Evolutionary conservation across 2,888 invertebrate species (phyloP).

Genomic region (Notocelia uddmanniana): DNA sequence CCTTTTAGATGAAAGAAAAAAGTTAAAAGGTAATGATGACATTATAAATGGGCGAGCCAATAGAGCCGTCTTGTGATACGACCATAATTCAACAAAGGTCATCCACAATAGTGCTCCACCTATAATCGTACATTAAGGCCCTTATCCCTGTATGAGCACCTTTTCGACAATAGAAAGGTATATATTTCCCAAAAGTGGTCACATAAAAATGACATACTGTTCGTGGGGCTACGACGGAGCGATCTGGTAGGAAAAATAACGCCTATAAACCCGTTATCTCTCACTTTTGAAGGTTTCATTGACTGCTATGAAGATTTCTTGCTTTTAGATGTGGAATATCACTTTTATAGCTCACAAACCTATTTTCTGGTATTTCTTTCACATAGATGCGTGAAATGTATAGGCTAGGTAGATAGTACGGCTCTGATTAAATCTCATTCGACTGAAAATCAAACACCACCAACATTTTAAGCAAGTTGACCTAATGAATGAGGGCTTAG

Average conservation of each 20-base stretch:
- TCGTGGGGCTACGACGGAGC: slow-evolving; percentile 58
- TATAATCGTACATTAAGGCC: slow-evolving; percentile 85
- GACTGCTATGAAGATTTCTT: slow-evolving; percentile 39
- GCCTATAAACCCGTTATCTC: slow-evolving; percentile 44
- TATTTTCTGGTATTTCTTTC: background rate
- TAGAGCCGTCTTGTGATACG: slow-evolving; percentile 74
- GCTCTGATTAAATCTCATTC: background rate
- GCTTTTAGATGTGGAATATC: slow-evolving; percentile 1
- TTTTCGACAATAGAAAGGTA: slow-evolving; percentile 83
- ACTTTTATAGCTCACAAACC: background rate
- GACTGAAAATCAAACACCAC: too few relatives aligned
- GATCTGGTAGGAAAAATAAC: slow-evolving; percentile 57
- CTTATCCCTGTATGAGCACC: slow-evolving; percentile 82
- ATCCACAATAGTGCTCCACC: slow-evolving; percentile 84
- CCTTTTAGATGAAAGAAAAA: slow-evolving; percentile 34
- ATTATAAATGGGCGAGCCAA: slow-evolving; percentile 65
- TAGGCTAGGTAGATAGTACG: background rate
- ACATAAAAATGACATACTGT: slow-evolving; percentile 85
- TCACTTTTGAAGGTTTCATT: slow-evolving; percentile 47
- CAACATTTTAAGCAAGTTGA: too few relatives aligned
- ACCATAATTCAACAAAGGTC: slow-evolving; percentile 82
- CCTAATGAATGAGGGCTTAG: too few relatives aligned
- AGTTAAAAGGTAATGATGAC: slow-evolving; percentile 36
- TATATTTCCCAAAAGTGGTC: slow-evolving; percentile 85
- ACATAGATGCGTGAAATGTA: too few relatives aligned